Evolutionary conservation across 1,140 invertebrate genomes (phyloP).

Genomic region (Oryzaephilus surinamensis): DNA sequence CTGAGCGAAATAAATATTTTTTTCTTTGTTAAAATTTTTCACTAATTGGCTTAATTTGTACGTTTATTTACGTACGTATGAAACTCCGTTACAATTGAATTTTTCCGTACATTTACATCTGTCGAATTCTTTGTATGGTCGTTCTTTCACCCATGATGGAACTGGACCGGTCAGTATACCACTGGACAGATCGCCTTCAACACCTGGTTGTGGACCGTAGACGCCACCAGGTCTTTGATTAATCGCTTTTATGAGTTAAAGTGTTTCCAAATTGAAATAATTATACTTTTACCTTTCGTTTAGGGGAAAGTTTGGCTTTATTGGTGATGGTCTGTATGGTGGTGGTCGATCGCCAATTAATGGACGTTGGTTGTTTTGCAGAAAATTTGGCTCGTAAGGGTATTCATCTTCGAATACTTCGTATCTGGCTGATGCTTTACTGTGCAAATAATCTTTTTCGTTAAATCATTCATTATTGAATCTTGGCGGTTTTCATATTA

Average conservation of each 20-base stretch:
- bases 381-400: neutral
- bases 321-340: too few species aligned
- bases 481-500: too few species aligned
- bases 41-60: neutral
- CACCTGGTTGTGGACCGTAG: slow-evolving; percentile 11
- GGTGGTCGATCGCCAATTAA: too few species aligned
- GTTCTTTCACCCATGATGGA: slow-evolving; percentile 36
- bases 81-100: slow-evolving; percentile 46
- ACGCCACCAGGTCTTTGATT: slow-evolving; percentile 23
- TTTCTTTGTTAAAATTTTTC: too few species aligned
- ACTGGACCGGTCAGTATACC: slow-evolving; percentile 37
- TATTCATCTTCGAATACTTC: slow-evolving; percentile 3
- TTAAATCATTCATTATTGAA: too few species aligned
- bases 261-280: neutral
- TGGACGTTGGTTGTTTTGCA: neutral
- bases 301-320: neutral
- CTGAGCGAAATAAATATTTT: too few species aligned
- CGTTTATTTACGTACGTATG: slow-evolving; percentile 41
- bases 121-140: slow-evolving; percentile 38
- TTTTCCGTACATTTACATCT: slow-evolving; percentile 44
- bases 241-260: too few species aligned
- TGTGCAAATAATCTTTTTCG: too few species aligned
- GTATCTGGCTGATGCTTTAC: too few species aligned
- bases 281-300: neutral
- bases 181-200: too few species aligned